A percentile compares a stretch with the other conserved stretches of the same genome.
Evolutionary conservation across 2,113 vertebrate species (phyloP).

Genomic region (Leucoraja erinaceus): DNA sequence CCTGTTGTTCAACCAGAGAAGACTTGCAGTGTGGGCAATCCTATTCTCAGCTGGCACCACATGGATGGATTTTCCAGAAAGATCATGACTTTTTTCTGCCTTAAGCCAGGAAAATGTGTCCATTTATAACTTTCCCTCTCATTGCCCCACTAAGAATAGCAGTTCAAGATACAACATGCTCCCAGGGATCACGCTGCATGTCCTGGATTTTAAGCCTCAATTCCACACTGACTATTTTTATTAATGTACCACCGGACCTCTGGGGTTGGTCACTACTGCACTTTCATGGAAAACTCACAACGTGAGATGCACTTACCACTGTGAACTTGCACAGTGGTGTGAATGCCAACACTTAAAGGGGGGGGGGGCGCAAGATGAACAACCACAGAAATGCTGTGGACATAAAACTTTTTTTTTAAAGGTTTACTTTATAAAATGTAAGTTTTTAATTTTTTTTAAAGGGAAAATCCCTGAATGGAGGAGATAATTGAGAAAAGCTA

Average conservation of each 20-base stretch:
- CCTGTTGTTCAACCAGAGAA: not conserved
- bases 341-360: no score
- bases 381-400: not conserved
- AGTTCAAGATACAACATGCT: not conserved
- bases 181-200: not conserved
- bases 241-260: not conserved
- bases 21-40: not conserved
- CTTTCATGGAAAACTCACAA: not conserved
- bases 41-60: not conserved
- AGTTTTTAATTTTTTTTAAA: not conserved
- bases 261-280: not conserved
- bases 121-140: not conserved
- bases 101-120: not conserved
- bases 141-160: not conserved
- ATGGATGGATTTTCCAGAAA: not conserved
- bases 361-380: not conserved
- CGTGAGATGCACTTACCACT: not conserved
- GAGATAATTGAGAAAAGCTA: not conserved
- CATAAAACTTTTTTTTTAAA: not conserved
- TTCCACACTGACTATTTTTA: not conserved
- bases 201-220: not conserved
- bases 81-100: not conserved
- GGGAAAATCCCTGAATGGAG: not conserved
- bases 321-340: no score
- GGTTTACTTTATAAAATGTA: no score